Conservation (phyloP, 2,113 vertebrate species). For the Toxotes jaculatrix region DNA sequence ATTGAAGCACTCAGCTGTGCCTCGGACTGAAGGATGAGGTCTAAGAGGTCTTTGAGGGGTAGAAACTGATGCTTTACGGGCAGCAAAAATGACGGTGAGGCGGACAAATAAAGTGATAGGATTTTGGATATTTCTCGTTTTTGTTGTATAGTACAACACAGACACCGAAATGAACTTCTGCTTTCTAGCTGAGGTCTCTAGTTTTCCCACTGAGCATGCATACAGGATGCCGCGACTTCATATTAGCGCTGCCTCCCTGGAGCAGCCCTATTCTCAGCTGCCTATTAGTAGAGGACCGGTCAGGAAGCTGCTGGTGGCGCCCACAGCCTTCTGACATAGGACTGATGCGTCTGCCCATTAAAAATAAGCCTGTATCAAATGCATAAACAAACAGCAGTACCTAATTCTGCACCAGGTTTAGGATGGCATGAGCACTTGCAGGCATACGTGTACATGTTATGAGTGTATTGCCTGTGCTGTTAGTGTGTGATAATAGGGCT, state of each 20-base stretch:
- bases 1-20: slow-evolving; percentile 4
- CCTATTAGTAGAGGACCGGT: slow-evolving; percentile 31
- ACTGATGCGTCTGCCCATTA: slow-evolving; percentile 24
- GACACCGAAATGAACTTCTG: not conserved
- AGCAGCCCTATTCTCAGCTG: slow-evolving; percentile 35
- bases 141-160: not conserved
- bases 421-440: not conserved
- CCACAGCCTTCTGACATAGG: slow-evolving; percentile 21
- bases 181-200: not conserved
- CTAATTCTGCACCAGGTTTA: not conserved
- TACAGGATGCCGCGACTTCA: not conserved
- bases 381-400: slow-evolving; percentile 16
- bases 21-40: not conserved
- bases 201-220: not conserved
- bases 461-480: not conserved
- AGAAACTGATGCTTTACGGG: slow-evolving; percentile 8
- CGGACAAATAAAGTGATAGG: not conserved
- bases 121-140: not conserved
- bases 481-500: not conserved
- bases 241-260: slow-evolving; percentile 16
- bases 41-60: not conserved
- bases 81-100: not conserved
- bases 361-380: slow-evolving; percentile 8
- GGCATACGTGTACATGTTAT: no score
- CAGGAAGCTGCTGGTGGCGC: slow-evolving; percentile 21